These are phyloP conservation scores for Asarcornis scutulata DNA, from an alignment of 2,113 vertebrate species.

Conservation along the genomic window DNA sequence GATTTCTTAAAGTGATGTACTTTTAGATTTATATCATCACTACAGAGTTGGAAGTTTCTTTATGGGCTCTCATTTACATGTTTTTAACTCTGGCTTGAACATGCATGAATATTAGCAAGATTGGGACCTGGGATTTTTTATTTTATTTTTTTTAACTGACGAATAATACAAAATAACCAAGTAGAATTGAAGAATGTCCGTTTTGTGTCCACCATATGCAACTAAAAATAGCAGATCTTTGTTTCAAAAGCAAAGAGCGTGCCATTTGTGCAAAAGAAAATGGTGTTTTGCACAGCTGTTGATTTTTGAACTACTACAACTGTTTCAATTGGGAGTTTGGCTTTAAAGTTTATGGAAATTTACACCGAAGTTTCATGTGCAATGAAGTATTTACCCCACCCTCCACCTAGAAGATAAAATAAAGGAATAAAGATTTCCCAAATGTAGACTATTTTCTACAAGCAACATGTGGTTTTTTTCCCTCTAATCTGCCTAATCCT, in stretches of 20 bases:
- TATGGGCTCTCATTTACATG: neutral
- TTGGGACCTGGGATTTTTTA: too few species aligned
- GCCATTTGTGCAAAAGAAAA: neutral
- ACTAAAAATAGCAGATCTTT: neutral
- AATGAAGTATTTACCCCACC: neutral
- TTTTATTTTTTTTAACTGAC: neutral
- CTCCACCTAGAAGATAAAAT: neutral
- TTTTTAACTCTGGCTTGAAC: neutral
- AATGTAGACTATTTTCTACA: neutral
- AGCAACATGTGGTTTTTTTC: neutral
- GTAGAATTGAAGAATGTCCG: neutral
- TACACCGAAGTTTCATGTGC: neutral
- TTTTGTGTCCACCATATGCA: neutral
- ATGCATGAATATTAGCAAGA: neutral
- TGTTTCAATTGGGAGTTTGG: neutral
- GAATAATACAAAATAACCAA: neutral
- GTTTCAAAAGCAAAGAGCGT: neutral
- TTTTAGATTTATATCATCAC: neutral
- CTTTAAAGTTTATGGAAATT: neutral
- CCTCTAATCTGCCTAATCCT: neutral
- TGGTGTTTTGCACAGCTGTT: rapidly evolving
- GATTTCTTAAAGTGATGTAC: neutral
- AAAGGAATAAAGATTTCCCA: neutral
- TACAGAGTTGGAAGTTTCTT: neutral
- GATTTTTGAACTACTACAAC: neutral